A percentile compares a stretch with the other conserved stretches of the same genome.
Conservation (phyloP, 2,113 vertebrate genomes). For the Limnothrissa miodon region DNA sequence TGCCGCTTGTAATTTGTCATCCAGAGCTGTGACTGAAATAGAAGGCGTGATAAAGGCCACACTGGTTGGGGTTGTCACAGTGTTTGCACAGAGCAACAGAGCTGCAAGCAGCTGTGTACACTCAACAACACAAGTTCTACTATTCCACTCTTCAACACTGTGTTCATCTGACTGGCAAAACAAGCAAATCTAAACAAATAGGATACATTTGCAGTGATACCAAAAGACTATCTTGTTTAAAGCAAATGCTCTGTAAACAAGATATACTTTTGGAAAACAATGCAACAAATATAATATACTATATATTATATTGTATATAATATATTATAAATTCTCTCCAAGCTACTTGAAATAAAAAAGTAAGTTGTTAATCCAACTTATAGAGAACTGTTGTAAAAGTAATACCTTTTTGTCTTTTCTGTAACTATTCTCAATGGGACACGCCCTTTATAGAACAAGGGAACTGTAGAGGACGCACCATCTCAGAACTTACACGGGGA, state of each 20-base stretch:
- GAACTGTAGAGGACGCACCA: slow-evolving; percentile 34
- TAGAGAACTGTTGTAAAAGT: not conserved
- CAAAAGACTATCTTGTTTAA: no score
- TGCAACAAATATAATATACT: not conserved
- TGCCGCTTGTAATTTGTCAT: slow-evolving; percentile 30
- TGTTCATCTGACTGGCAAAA: slow-evolving; percentile 33
- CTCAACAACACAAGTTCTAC: slow-evolving; percentile 46
- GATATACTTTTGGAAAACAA: no score
- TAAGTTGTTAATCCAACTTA: not conserved
- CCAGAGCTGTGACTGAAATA: slow-evolving; percentile 50
- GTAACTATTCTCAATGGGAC: slow-evolving; percentile 12
- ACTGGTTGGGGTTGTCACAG: slow-evolving; percentile 48
- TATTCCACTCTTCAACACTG: slow-evolving; percentile 35
- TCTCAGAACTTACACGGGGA: slow-evolving; percentile 41
- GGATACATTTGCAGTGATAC: not conserved
- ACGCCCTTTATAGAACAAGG: slow-evolving; percentile 32
- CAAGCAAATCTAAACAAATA: not conserved
- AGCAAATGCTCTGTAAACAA: no score
- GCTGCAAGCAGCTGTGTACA: slow-evolving; percentile 69
- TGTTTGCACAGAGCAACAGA: slow-evolving; percentile 60
- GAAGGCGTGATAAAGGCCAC: slow-evolving; percentile 55
- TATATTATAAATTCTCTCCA: not conserved
- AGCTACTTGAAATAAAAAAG: not conserved
- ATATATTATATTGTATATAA: not conserved
- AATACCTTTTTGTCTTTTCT: not conserved